Evolutionary conservation across 2,797 vertebrate genomes (phyloP), one percentile per base, ranked within the genome.

Genomic region (Onychomys arenicola): DNA sequence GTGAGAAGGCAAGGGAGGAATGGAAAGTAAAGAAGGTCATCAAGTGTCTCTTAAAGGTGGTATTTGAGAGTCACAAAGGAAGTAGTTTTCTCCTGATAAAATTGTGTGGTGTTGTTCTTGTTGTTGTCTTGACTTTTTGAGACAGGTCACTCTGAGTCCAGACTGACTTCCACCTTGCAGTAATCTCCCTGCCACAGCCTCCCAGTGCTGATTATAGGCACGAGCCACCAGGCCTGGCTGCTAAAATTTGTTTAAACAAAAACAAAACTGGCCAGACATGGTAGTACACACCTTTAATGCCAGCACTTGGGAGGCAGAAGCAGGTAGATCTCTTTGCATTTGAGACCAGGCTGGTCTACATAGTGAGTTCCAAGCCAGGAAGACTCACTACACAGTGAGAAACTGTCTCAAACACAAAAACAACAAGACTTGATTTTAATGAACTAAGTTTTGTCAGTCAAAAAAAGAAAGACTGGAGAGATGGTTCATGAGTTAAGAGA

Each of bases 1-100:
- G 52, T 73, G 75, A 93, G 34, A 89, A 13, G 43, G n/a, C 7
- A 11, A 19, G 43, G n/a, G 23, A 21, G 52, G 27, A 7, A 52
- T 49, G 19, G 46, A 65, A 69, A 2, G 21, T 46, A 76, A 23
- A 21, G 5, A 86, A 23, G 46, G 37, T 17, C 12, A 32, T 65
- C 37, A 85, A 43, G 71, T 67, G 17, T 88, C 65, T 88, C 75
- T 84, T n/a, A 49, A 37, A 83, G 23, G n/a, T 85, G 29, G 11
- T 69, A 90, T 65, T 37, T 92, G 94, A 96, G 57, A 90, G 34
- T 55, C 57, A 59, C 89, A 93, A 11, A 90, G 43, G 37, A 76
- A 23, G 34, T 55, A 55, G 7, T 94, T 52, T 59, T 89, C 34
- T 76, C 29, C 55, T 65, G 43, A 91, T 25, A 17, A 82, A 88